A percentile compares a stretch with the other conserved stretches of the same genome.
Evolutionary conservation across 2,888 invertebrate genomes (phyloP).

Genomic region (Acleris cristana): DNA sequence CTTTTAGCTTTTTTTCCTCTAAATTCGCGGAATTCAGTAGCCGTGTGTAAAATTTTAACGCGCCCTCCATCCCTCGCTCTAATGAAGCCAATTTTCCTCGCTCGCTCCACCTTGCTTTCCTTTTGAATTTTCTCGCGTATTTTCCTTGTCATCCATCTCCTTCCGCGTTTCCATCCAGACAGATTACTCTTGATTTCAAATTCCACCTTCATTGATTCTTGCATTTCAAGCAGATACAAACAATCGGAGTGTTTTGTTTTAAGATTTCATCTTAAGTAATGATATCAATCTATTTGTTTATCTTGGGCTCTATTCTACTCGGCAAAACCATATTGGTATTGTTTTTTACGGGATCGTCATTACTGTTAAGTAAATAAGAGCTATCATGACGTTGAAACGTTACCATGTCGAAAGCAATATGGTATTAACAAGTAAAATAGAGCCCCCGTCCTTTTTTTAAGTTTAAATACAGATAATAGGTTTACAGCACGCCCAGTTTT

Average conservation of each 20-base stretch:
- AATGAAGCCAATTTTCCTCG: conserved; percentile 82
- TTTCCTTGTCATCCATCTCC: conserved; percentile 80
- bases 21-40: conserved; percentile 38
- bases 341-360: too few relatives aligned
- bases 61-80: conserved; percentile 66
- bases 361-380: too few relatives aligned
- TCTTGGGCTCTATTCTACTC: too few relatives aligned
- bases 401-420: too few relatives aligned
- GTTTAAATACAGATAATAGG: too few relatives aligned
- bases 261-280: neutral
- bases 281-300: too few relatives aligned
- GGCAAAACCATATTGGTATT: too few relatives aligned
- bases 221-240: conserved; percentile 26
- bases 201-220: conserved; percentile 71
- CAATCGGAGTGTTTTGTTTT: neutral
- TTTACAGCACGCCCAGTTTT: too few relatives aligned
- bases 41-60: conserved; percentile 60
- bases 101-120: conserved; percentile 75
- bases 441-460: too few relatives aligned
- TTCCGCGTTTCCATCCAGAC: conserved; percentile 72
- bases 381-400: too few relatives aligned
- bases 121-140: conserved; percentile 79
- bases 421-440: too few relatives aligned
- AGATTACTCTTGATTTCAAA: conserved; percentile 81
- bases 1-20: conserved; percentile 14